phyloP scores from a whole-genome alignment of 2,113 vertebrate species.

The Periophthalmodon schlosseri region DNA sequence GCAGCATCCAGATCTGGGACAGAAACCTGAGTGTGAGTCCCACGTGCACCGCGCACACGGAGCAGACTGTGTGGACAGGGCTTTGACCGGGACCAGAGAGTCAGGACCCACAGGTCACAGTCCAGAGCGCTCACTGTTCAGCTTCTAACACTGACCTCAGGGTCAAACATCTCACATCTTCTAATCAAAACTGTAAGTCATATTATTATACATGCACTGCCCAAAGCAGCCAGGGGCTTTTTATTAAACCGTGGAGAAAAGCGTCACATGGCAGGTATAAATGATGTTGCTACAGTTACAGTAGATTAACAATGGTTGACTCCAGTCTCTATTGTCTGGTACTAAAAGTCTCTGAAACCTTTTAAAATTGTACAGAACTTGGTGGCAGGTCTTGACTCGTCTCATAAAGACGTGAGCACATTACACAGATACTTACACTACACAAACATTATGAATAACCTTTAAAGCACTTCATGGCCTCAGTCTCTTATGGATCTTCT shows the following conservation, averaged over 20 bases:
- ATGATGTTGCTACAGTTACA: background rate
- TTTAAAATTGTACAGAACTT: no score
- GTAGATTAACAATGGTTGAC: background rate
- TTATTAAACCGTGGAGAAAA: no score
- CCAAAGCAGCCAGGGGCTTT: no score
- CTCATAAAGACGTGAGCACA: no score
- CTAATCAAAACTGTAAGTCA: conserved; percentile 10
- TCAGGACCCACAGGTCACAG: conserved; percentile 49
- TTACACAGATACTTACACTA: no score
- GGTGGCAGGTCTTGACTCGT: no score
- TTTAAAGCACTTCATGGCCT: no score
- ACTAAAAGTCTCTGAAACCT: no score
- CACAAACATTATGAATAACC: no score
- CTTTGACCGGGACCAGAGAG: conserved; percentile 27
- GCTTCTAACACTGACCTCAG: conserved; percentile 46
- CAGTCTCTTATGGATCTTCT: no score
- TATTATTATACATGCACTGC: background rate
- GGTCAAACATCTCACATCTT: conserved; percentile 32
- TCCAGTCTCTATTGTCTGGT: background rate
- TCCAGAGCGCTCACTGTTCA: conserved; percentile 49
- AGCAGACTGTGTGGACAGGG: background rate
- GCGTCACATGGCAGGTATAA: background rate
- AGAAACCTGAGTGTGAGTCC: conserved; percentile 90
- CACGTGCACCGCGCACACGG: background rate
- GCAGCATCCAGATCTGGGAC: conserved; percentile 98